Evolutionary conservation across 2,888 invertebrate genomes (phyloP), one percentile per base, ranked within the genome.

Genomic region (Nomada hirtipes): DNA sequence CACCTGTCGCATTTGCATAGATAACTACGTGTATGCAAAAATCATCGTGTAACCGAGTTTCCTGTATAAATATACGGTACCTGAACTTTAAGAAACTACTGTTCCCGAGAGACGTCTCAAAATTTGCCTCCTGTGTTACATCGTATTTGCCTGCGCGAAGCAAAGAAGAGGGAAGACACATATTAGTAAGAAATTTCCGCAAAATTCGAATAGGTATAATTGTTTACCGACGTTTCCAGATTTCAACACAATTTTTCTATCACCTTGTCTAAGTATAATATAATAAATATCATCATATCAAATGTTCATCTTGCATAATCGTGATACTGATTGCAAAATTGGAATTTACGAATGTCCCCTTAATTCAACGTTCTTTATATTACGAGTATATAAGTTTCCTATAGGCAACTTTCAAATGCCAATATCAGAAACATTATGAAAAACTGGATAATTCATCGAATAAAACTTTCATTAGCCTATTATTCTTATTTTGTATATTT

Each of bases 21-120:
- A 26, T 69, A 76, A 76, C 69, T 36, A 36, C 36, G 36, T 36
- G 57, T 63, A 76, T 69, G 68, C 69, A 69, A 64, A 64, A 76
- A 76, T 55, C n/a, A 20, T 61, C 44, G 59, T 44, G 68, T 29
- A 59, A 68, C 26, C 44, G 55, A 69, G 44, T 76, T 69, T 44
- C 76, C 20, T 55, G 36, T 29, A 76, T 29, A 76, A 76, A 76
- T 70, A 52, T 57, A 57, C 20, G 20, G 3, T 1, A 57, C 57
- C 18, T 2, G 50, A 57, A 63, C 53, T 70, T 69, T 20, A n/a
- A 52, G 76, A 44, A 55, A 70, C 20, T 20, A 15, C 44, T 50
- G 18, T 20, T n/a, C 76, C 50, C 10, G 4, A 26, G 70, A 59
- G 70, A 59, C 15, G 26, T 10, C 18, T 18, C 50, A 70, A 50